A percentile compares a stretch with the other conserved stretches of the same genome.
phyloP scores from a whole-genome alignment of 35 echinoderm and acorn worm species.

The Holothuria glaberrima region DNA sequence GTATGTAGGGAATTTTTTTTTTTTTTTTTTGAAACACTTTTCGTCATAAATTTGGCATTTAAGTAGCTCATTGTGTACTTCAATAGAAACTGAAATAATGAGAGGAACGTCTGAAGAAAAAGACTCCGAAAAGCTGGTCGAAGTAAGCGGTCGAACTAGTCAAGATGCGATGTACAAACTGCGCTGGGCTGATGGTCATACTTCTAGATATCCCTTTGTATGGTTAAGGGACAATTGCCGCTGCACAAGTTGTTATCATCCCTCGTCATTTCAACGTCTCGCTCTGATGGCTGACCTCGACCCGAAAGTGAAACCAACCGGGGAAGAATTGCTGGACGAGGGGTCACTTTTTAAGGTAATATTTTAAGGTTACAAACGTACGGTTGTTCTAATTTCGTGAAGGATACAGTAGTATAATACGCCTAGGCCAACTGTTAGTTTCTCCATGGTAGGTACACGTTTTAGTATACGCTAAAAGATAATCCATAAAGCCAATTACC shows the following conservation, averaged over 20 bases:
- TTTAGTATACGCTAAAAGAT: too few species aligned
- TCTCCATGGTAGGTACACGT: too few species aligned
- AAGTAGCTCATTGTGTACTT: too few species aligned
- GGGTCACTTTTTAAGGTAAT: slow-evolving; percentile 9
- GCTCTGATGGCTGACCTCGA: slow-evolving; percentile 61
- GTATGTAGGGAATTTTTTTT: too few species aligned
- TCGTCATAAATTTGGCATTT: too few species aligned
- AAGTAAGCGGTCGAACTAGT: background rate
- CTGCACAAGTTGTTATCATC: slow-evolving; percentile 62
- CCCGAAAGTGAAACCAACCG: slow-evolving; percentile 57
- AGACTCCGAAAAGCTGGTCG: background rate
- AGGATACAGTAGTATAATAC: too few species aligned
- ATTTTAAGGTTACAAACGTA: too few species aligned
- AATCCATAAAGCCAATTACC: too few species aligned
- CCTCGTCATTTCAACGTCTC: slow-evolving; percentile 29
- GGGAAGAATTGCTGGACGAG: background rate
- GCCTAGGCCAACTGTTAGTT: too few species aligned
- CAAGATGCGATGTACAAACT: slow-evolving; percentile 10
- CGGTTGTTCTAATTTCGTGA: too few species aligned
- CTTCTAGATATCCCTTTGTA: slow-evolving; percentile 58
- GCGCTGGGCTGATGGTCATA: slow-evolving; percentile 52
- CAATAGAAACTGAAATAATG: background rate
- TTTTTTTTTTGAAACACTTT: too few species aligned
- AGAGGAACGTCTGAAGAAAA: background rate
- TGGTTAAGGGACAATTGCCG: too few species aligned